phyloP scores from a whole-genome alignment of 2,113 vertebrate species.

The Sander lucioperca region DNA sequence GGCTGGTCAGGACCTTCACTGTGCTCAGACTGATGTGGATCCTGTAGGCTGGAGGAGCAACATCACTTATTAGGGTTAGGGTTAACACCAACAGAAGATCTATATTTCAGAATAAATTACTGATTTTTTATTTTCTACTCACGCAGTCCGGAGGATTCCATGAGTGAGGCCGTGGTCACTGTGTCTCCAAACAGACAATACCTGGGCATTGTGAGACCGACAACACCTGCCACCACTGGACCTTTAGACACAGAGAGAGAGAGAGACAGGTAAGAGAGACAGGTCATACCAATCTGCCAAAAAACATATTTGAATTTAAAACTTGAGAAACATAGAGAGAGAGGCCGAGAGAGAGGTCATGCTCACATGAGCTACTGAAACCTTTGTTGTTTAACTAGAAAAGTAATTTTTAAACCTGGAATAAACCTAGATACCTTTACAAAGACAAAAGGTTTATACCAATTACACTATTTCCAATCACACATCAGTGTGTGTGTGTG shows the following conservation, averaged over 20 bases:
- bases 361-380: too few relatives aligned
- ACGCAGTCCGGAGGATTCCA: conserved; percentile 78
- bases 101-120: background rate
- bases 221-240: conserved; percentile 88
- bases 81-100: too few relatives aligned
- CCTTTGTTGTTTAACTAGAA: too few relatives aligned
- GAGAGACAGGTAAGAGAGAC: background rate
- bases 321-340: background rate
- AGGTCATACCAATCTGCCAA: background rate
- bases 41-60: conserved; percentile 68
- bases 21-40: conserved; percentile 79
- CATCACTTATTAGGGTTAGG: too few relatives aligned
- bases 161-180: conserved; percentile 76
- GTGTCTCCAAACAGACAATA: conserved; percentile 93
- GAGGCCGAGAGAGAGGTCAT: background rate
- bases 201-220: conserved; percentile 90
- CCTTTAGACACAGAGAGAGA: conserved; percentile 67
- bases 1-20: conserved; percentile 76
- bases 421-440: too few relatives aligned
- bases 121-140: conserved; percentile 9
- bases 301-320: too few relatives aligned
- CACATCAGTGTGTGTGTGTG: background rate
- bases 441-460: too few relatives aligned
- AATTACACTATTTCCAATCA: too few relatives aligned
- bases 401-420: too few relatives aligned